phyloP scores from a whole-genome alignment of 2,888 invertebrate species.

The Metacarcinus magister region DNA sequence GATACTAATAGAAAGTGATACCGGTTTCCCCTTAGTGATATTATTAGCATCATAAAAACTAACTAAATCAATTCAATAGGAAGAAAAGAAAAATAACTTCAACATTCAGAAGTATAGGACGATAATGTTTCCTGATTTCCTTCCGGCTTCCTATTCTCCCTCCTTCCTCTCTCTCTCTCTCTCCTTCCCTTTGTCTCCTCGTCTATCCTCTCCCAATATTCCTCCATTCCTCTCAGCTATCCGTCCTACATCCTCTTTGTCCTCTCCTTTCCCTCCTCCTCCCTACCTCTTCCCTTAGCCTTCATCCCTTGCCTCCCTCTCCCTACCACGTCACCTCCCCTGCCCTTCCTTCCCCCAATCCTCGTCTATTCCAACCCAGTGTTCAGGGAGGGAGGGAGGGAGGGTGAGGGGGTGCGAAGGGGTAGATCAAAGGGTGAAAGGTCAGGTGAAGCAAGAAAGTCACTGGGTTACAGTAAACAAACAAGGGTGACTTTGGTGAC shows the following conservation, averaged over 20 bases:
- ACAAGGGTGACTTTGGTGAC: not conserved
- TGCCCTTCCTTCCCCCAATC: no score
- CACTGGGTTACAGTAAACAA: not conserved
- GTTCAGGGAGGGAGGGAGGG: not conserved
- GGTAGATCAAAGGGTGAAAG: not conserved
- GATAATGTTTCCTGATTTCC: no score
- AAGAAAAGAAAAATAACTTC: no score
- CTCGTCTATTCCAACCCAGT: not conserved
- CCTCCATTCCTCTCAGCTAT: no score
- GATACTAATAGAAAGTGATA: no score
- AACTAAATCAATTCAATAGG: no score
- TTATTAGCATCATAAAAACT: no score
- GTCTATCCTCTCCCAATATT: not conserved
- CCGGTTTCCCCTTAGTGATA: no score
- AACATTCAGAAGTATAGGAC: no score
- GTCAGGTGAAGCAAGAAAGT: not conserved
- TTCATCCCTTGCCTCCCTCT: no score
- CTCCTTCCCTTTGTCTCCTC: not conserved
- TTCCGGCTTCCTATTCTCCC: not conserved
- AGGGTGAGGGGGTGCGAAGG: not conserved
- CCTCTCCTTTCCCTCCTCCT: not conserved
- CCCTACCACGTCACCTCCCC: no score
- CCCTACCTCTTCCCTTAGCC: not conserved
- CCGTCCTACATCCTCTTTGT: not conserved
- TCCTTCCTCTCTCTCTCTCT: not conserved